Conservation (phyloP, 2,797 vertebrate species). For the Artibeus lituratus region DNA sequence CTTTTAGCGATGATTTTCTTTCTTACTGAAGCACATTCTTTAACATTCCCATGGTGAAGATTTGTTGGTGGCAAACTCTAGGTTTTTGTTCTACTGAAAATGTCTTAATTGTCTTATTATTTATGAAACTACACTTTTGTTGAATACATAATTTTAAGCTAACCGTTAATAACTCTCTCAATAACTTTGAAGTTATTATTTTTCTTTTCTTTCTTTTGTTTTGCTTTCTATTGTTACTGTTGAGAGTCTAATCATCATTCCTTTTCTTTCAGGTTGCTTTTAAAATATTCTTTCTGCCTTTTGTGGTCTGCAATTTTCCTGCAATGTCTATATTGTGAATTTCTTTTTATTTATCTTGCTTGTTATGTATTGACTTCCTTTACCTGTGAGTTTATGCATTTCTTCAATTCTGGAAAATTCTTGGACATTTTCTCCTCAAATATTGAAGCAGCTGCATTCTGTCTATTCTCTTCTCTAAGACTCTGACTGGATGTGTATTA, state of each 20-base stretch:
- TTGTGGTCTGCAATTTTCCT: background rate
- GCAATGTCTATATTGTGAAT: background rate
- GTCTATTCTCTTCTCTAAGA: background rate
- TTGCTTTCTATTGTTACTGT: background rate
- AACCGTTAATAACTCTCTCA: background rate
- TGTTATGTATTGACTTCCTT: background rate
- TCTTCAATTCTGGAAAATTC: background rate
- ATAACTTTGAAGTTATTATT: background rate
- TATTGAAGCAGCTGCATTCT: background rate
- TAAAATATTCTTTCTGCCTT: background rate
- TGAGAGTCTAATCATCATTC: background rate
- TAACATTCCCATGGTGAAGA: background rate
- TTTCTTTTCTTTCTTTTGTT: background rate
- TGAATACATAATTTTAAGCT: background rate
- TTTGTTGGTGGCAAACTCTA: background rate
- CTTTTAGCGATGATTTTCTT: background rate
- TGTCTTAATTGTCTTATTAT: background rate
- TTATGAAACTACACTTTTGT: slow-evolving; percentile 17
- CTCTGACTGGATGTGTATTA: background rate
- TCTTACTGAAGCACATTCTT: background rate
- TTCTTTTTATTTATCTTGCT: slow-evolving; percentile 14
- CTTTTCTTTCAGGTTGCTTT: background rate
- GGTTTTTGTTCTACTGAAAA: background rate
- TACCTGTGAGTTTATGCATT: background rate
- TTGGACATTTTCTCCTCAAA: background rate